Evolutionary conservation across 2,113 vertebrate genomes (phyloP).

Genomic region (Bostrychus sinensis): DNA sequence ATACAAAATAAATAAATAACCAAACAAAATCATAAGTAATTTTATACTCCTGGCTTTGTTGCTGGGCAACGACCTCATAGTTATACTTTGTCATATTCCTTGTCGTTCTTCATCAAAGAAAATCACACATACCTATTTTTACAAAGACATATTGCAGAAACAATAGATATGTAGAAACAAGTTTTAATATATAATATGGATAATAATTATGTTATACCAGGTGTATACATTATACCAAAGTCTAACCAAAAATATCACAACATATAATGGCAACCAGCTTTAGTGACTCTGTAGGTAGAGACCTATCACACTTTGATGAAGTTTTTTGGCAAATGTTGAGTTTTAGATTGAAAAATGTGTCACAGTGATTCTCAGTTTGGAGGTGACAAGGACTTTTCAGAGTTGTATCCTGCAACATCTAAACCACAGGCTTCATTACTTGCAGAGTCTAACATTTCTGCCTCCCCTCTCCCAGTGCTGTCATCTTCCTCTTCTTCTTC

Average conservation of each 20-base stretch:
- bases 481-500: conserved; percentile 71
- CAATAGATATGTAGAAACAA: conserved; percentile 5
- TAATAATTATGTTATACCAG: too few species aligned
- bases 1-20: conserved; percentile 43
- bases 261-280: conserved; percentile 1
- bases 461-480: conserved; percentile 51
- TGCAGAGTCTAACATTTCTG: conserved; percentile 54
- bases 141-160: conserved; percentile 25
- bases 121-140: conserved; percentile 2
- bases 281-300: neutral
- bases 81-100: conserved; percentile 1
- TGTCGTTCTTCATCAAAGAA: neutral
- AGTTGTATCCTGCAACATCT: conserved; percentile 67
- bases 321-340: conserved; percentile 46
- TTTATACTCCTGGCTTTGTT: conserved; percentile 1
- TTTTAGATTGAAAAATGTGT: conserved; percentile 29
- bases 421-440: conserved; percentile 72
- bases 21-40: conserved; percentile 1
- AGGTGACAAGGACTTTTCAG: conserved; percentile 74
- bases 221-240: neutral
- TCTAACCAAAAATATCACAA: neutral
- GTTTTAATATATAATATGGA: conserved; percentile 4
- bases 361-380: conserved; percentile 58
- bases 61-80: conserved; percentile 20
- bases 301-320: conserved; percentile 1